Base-by-base conservation (phyloP, 2,888 invertebrate genomes). In the Priocnemis perturbator region DNA sequence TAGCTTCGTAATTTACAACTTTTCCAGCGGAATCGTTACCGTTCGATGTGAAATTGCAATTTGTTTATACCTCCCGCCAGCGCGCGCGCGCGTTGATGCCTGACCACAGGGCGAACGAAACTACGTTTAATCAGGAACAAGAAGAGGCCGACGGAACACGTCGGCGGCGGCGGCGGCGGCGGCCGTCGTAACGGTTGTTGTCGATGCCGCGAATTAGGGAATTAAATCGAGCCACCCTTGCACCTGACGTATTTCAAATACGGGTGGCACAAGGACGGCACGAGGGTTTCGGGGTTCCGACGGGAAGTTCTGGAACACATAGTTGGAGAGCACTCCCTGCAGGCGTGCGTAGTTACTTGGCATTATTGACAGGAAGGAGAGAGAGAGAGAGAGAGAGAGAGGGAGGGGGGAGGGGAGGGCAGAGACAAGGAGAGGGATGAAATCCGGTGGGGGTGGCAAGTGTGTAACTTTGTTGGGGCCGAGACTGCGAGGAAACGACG, bases 181-280 rank as follows among this genome's bases (percentile, higher is more conserved):
- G 37, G 37, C 7, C 37, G 11, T 37, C 37, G 37, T 37, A 37
- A 11, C 37, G 37, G 37, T 37, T 11, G 37, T 37, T 37, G 37
- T 9, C 79, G 71, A 79, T 79, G 69, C 65, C 45, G 71, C 69
- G 73, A 77, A 79, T 79, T 79, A 77, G 75, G 70, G 71, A 75
- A 79, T 80, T 73, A 80, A 80, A 80, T 76, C 74, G 74, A 74
- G 56, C 72, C 66, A 59, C 73, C 73, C 68, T 71, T 79, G 77
- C 80, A 75, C 69, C 77, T 79, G 79, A 79, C 79, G 69, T 80
- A 79, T 79, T 73, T 79, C 80, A 75, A 79, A 79, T 79, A 75
- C 73, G 73, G 70, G 64, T 68, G 48, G 14, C 37, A 17, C 47
- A 30, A 30, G 57, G 53, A 61, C 57, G 66, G 48, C 45, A 30